Base-by-base conservation (phyloP, 1,140 invertebrate genomes). In the Hetaerina americana region DNA sequence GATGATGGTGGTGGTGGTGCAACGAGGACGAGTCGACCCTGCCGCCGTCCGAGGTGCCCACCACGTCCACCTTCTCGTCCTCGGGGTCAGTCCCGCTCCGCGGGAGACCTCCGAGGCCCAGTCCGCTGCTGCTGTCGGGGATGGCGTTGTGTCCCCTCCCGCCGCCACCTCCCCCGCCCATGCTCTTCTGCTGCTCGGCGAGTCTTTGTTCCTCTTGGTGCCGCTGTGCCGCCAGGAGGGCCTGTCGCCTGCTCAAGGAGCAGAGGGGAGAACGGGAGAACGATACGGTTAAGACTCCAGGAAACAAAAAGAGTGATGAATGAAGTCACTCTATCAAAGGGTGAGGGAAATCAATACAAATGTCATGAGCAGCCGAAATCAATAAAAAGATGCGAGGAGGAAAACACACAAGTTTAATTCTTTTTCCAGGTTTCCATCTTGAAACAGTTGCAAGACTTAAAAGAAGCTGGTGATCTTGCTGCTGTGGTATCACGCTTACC, bases 61-160 rank as follows among this genome's bases (percentile, higher is more conserved):
- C 93, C 0, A 95, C 93, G 79, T 95, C 93, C 75, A 96, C 82
- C 27, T 93, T 87, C 76, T 93, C 90, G 78, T 96, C 93, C 31
- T 95, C 92, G 76, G 91, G 87, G 76, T 91, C 89, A 80, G 89
- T 80, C 67, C 87, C 85, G 71, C 85, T 85, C 77, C 73, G 84
- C 72, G 80, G 84, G 74, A 81, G 81, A 79, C 67, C 80, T 57
- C 40, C 40, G 31, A 40, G 75, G 40, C 68, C 15, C 72, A 25
- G 78, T 78, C 78, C 79, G 78, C 67, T 68, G 18, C 74, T 69
- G 31, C 40, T 70, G 69, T 78, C 78, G 24, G 78, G 79, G 31
- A 77, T 78, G 76, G 79, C 80, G 76, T 75, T 70, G 77, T 79
- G 79, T 75, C 80, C 79, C 71, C 79, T 82, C 76, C 76, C 81